phyloP scores from a whole-genome alignment of 92 coral and sea anemone genomes.

The Scolanthus callimorphus region DNA sequence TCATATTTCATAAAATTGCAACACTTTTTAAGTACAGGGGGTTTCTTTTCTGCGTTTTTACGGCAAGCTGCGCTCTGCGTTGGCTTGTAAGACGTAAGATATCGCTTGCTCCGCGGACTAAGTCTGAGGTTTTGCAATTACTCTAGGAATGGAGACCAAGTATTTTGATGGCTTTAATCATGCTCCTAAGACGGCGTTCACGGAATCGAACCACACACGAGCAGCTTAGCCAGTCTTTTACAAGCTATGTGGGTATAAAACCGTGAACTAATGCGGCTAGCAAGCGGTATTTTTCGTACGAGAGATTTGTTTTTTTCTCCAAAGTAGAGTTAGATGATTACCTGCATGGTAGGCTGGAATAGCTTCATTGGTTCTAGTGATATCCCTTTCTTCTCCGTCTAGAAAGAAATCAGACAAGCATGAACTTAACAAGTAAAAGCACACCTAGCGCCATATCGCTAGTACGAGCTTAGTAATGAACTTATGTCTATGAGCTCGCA shows the following conservation, averaged over 20 bases:
- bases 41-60: too few species aligned
- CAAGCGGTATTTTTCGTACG: neutral
- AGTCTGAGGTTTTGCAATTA: neutral
- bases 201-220: neutral
- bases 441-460: conserved; percentile 6
- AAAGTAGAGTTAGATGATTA: conserved; percentile 14
- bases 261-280: too few species aligned
- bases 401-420: conserved; percentile 21
- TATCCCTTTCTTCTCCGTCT: conserved; percentile 88
- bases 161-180: neutral
- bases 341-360: conserved; percentile 96
- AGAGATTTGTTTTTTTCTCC: neutral
- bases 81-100: too few species aligned
- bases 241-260: too few species aligned
- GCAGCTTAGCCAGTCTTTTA: neutral
- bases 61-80: too few species aligned
- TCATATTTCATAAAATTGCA: too few species aligned
- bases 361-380: conserved; percentile 96
- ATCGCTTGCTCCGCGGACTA: neutral
- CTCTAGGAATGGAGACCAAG: neutral
- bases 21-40: too few species aligned
- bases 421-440: conserved; percentile 14
- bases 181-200: neutral
- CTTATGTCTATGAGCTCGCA: too few species aligned
- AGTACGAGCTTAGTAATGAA: too few species aligned